A percentile compares a stretch with the other conserved stretches of the same genome.
These are phyloP conservation scores for Venusia cambrica DNA, from an alignment of 2,888 invertebrate species.

Conservation along the genomic window DNA sequence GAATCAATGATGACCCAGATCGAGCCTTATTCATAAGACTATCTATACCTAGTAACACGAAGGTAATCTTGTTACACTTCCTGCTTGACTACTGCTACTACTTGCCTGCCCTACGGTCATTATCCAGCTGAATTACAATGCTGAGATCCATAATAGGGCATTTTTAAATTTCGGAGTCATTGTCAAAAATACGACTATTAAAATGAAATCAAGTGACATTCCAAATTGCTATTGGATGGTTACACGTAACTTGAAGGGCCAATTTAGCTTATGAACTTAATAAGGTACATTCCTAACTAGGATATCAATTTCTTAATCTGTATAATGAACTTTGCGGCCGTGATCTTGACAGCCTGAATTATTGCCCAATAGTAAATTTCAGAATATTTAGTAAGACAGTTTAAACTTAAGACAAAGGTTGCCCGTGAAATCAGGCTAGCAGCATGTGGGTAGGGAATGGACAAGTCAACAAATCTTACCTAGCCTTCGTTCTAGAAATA, in stretches of 20 bases:
- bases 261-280: no score
- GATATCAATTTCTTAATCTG: no score
- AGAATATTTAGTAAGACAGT: constrained; percentile 19
- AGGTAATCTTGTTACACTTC: constrained; percentile 3
- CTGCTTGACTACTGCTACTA: constrained; percentile 1
- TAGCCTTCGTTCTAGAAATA: constrained; percentile 10
- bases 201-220: constrained; percentile 7
- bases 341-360: no score
- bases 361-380: constrained; percentile 16
- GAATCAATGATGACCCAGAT: constrained; percentile 19
- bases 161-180: not conserved
- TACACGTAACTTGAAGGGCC: constrained; percentile 1
- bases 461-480: constrained; percentile 14
- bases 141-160: not conserved
- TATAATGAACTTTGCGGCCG: no score
- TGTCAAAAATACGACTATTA: constrained; percentile 4
- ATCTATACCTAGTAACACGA: constrained; percentile 6
- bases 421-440: constrained; percentile 18
- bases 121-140: constrained; percentile 6
- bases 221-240: not conserved
- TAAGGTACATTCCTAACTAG: no score
- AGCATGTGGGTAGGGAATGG: constrained; percentile 22
- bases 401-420: constrained; percentile 27
- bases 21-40: constrained; percentile 6
- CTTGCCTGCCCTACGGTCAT: constrained; percentile 2